A percentile compares a stretch with the other conserved stretches of the same genome.
These are phyloP conservation scores for Hydriomena furcata DNA, from an alignment of 2,888 invertebrate species.

Conservation along the genomic window DNA sequence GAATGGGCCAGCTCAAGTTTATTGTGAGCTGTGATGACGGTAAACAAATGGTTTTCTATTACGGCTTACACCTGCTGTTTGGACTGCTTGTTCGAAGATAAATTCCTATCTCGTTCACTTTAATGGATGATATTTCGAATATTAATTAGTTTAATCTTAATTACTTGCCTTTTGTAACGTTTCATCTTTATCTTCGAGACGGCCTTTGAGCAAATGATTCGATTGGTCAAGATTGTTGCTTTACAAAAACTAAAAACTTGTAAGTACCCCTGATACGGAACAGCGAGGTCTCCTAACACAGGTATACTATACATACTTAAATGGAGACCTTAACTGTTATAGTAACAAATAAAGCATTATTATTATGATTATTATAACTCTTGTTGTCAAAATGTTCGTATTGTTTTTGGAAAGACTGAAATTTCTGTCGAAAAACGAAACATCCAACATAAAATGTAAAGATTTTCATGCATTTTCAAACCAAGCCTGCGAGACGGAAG, in stretches of 20 bases:
- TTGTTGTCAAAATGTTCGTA: too few relatives aligned
- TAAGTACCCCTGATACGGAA: too few relatives aligned
- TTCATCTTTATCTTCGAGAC: neutral
- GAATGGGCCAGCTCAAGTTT: neutral
- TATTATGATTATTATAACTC: too few relatives aligned
- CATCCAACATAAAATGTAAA: neutral
- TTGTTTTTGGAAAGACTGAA: too few relatives aligned
- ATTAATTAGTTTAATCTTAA: slow-evolving; percentile 50
- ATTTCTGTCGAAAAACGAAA: too few relatives aligned
- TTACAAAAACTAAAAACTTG: too few relatives aligned
- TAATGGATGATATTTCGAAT: slow-evolving; percentile 51
- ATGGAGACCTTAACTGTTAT: too few relatives aligned
- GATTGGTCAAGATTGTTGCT: too few relatives aligned
- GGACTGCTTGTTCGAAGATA: slow-evolving; percentile 60
- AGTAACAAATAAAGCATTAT: too few relatives aligned
- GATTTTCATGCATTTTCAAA: slow-evolving; percentile 10
- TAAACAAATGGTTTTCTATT: slow-evolving; percentile 77
- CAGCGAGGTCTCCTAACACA: too few relatives aligned
- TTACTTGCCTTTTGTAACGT: slow-evolving; percentile 28
- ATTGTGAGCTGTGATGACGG: slow-evolving; percentile 45
- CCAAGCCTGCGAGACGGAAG: slow-evolving; percentile 22
- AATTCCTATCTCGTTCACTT: slow-evolving; percentile 55
- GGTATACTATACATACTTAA: too few relatives aligned
- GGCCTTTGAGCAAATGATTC: too few relatives aligned
- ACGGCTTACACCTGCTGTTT: slow-evolving; percentile 69